Base-by-base conservation (phyloP, 37 sponge, comb jelly and placozoan species). In the Chondrosia reniformis region DNA sequence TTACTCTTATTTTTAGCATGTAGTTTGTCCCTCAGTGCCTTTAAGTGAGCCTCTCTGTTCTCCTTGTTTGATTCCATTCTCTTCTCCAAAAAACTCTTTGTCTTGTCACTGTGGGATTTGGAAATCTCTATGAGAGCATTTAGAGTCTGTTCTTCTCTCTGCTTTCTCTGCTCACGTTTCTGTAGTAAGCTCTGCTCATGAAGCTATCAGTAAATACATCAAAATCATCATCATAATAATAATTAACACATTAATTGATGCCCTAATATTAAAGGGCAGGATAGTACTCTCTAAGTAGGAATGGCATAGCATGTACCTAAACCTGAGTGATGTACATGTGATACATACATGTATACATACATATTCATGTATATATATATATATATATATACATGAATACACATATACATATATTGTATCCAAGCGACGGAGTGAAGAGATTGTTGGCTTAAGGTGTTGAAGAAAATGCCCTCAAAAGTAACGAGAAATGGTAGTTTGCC, bases 41-140 rank as follows among this genome's bases (percentile, higher is more conserved):
- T 69, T 15, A 80, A 28, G 33, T 80, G 65, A 3, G 71, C 73
- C 72, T 80, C 81, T 74, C 81, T 66, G 57, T 80, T 80, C 32
- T 67, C 71, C 31, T 75, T 15, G 73, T 15, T 64, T 21, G 63
- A 25, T 39, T 32, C 72, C 72, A 80, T 66, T 21, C 43, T 30
- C 5, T 77, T 37, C 17, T 39, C 46, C 24, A 80, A 57, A 27
- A 52, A 37, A 25, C 24, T 19, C 69, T 79, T 25, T 0, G 65
- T 55, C 58, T 77, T 67, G 33, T 61, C 59, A 33, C 32, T 79
- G 27, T 79, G 79, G 1, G 43, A 37, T 33, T 79, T 27, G 1
- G 66, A 64, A 10, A 32, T 37, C 0, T 13, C 42, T 2, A 8
- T 27, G 1, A 72, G 71, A 25, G 55, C 54, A 0, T 38, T 19